Evolutionary conservation across 64 coral and sea anemone genomes (phyloP), one percentile per base, ranked within the genome.

Genomic region (Pachyseris speciosa): DNA sequence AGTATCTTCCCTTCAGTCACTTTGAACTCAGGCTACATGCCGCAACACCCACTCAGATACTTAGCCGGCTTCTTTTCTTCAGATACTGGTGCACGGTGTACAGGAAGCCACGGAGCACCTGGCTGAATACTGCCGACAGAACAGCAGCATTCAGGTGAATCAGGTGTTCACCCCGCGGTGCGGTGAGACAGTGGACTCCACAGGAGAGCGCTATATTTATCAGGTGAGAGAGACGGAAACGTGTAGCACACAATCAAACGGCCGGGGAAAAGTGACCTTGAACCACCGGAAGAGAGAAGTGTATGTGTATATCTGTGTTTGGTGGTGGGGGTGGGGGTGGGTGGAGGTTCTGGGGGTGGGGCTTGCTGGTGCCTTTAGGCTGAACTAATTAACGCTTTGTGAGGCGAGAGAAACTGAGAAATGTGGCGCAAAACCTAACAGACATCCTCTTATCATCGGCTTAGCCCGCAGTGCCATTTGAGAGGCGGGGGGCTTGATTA

Each of bases 181-280:
- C 29, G 96, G 96, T 15, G 96, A 98, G n/a, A 98, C 96, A 36
- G 96, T 93, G 1, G 96, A 98, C 28, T 94, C 96, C 31, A 98
- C 96, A 1, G 93, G 96, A 42, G 96, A 98, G 42, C 95, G 96
- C 12, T 94, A 98, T 48, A 98, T 98, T 52, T 98, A 98, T 65
- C 96, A 98, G 93, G 96, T 98, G 77, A 92, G 45, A n/a, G 13
- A 31, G 27, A 55, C 10, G 4, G 51, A 16, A 55, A 19, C 10
- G 51, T 17, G 20, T 55, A 19, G 20, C 51, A 55, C 51, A 55
- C 11, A 19, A 12, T 12, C 22, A 59, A 24, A 41, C 55, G 20
- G 51, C 51, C n/a, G 13, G 51, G 11, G 13, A 55, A 12, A 12
- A 4, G 4, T 3, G 51, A 17, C 20, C 51, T 55, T 55, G 51